Percentiles rank a stretch among this genome's conserved stretches.
These are phyloP conservation scores for Ericerus pela DNA, from an alignment of 1,140 invertebrate species.

Conservation along the genomic window DNA sequence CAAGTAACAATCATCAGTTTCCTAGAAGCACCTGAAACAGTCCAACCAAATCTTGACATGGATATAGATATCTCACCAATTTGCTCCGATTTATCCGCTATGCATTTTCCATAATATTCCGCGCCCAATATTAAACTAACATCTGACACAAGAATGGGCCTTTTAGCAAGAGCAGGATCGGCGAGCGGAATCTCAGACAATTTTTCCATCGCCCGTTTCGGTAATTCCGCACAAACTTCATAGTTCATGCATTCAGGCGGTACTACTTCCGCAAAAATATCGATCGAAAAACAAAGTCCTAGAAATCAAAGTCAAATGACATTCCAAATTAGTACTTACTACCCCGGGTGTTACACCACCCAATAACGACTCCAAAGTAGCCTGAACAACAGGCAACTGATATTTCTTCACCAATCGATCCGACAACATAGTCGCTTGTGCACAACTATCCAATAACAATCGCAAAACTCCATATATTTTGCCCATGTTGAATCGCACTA, in stretches of 20 bases:
- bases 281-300: not conserved
- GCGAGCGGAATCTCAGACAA: not conserved
- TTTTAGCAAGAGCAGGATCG: slow-evolving; percentile 6
- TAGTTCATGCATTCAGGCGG: not conserved
- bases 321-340: too few species aligned
- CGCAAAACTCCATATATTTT: too few species aligned
- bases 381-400: too few species aligned
- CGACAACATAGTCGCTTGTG: too few species aligned
- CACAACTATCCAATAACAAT: too few species aligned
- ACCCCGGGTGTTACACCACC: too few species aligned
- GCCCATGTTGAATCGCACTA: too few species aligned
- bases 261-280: not conserved
- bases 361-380: slow-evolving; percentile 29
- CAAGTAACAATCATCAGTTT: not conserved
- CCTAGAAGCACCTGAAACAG: not conserved
- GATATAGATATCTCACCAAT: not conserved
- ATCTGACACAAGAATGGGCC: not conserved
- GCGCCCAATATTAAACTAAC: not conserved
- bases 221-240: not conserved
- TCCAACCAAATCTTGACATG: slow-evolving; percentile 4
- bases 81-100: not conserved
- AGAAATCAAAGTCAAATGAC: not conserved
- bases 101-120: not conserved
- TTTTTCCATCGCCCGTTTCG: not conserved
- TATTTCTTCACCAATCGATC: too few species aligned